Evolutionary conservation across 2,797 vertebrate species (phyloP).

Genomic region (Cryptoprocta ferox): DNA sequence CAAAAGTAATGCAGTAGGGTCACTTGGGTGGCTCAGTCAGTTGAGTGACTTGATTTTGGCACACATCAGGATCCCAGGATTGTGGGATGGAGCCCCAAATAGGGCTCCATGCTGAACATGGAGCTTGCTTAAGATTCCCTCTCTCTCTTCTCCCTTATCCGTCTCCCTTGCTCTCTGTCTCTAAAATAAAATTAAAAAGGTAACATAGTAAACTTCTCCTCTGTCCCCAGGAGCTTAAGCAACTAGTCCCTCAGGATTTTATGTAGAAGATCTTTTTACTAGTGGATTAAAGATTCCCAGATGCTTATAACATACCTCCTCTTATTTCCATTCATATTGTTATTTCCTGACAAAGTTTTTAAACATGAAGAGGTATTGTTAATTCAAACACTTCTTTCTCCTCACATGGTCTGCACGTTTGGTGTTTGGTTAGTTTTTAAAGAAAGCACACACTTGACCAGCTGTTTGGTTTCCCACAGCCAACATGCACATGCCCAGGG

Average conservation of each 20-base stretch:
- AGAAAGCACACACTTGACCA: conserved; percentile 75
- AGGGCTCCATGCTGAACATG: too few species aligned
- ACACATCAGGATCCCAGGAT: too few species aligned
- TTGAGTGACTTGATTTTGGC: too few species aligned
- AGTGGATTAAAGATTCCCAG: neutral
- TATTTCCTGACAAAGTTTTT: conserved; percentile 29
- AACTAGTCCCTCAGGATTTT: neutral
- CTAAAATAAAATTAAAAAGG: neutral
- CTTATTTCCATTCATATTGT: neutral
- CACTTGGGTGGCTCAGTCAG: too few species aligned
- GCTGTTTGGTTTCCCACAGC: conserved; percentile 87
- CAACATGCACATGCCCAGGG: conserved; percentile 56
- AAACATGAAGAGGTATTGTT: neutral
- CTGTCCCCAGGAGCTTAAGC: neutral
- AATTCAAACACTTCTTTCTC: neutral
- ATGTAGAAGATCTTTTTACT: conserved; percentile 19
- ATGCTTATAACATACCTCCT: neutral
- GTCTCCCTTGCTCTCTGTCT: too few species aligned
- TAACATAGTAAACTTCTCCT: neutral
- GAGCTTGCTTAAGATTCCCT: too few species aligned
- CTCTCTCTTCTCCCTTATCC: too few species aligned
- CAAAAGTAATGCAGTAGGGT: neutral
- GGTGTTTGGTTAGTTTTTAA: conserved; percentile 40
- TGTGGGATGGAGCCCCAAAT: too few species aligned
- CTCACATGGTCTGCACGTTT: neutral